phyloP scores from a whole-genome alignment of 2,113 vertebrate genomes.

The Pelecanus crispus region DNA sequence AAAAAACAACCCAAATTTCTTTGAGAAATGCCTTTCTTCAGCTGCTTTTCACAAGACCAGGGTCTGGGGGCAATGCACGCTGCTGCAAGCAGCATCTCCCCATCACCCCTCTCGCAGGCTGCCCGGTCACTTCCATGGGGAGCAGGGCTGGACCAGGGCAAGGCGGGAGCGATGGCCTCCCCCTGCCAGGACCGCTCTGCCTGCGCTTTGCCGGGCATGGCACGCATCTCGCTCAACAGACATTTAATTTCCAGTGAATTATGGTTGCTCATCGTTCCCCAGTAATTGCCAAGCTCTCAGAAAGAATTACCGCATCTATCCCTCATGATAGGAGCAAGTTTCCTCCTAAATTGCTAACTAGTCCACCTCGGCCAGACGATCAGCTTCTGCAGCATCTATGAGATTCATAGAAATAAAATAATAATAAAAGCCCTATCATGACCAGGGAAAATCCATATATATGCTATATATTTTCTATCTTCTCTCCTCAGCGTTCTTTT shows the following conservation, averaged over 20 bases:
- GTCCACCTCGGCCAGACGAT: background rate
- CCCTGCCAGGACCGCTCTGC: background rate
- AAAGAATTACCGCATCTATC: background rate
- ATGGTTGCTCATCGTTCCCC: background rate
- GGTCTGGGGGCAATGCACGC: accelerated
- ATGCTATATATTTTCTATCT: background rate
- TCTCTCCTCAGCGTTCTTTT: background rate
- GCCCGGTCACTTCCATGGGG: accelerated
- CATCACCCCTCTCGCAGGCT: no score
- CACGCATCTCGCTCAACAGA: background rate
- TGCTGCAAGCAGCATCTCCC: background rate
- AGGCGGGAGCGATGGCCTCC: background rate
- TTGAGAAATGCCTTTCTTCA: background rate
- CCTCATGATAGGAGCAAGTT: background rate
- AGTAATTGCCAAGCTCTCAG: background rate
- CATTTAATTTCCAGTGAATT: background rate
- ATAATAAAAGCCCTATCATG: background rate
- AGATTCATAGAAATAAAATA: background rate
- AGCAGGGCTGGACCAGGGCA: background rate
- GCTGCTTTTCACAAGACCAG: background rate
- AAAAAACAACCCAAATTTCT: no score
- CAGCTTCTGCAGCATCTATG: background rate
- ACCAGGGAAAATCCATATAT: background rate
- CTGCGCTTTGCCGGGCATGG: accelerated
- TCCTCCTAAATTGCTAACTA: background rate